These are phyloP conservation scores for Volucella bombylans DNA, from an alignment of 2,888 invertebrate species.

Conservation along the genomic window DNA sequence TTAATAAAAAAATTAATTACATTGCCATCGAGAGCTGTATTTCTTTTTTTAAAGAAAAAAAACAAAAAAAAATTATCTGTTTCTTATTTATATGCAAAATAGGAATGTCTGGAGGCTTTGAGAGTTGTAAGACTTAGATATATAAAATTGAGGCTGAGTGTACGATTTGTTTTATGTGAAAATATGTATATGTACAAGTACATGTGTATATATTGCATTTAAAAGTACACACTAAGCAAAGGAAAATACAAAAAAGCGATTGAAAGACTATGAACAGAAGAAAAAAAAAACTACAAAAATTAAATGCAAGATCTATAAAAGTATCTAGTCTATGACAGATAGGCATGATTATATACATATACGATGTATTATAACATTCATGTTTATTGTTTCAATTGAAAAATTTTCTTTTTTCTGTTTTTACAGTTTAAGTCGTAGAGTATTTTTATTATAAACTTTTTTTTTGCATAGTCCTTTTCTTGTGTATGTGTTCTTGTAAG, in stretches of 20 bases:
- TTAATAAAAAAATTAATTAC: constrained; percentile 25
- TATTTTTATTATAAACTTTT: constrained; percentile 17
- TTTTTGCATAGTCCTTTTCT: constrained; percentile 33
- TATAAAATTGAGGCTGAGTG: no score
- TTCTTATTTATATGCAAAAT: neutral
- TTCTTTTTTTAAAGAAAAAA: neutral
- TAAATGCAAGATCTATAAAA: neutral
- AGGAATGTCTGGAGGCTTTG: neutral
- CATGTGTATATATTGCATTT: constrained; percentile 11
- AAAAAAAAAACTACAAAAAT: constrained; percentile 1
- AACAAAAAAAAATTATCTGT: neutral
- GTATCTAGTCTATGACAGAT: neutral
- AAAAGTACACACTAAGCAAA: constrained; percentile 32
- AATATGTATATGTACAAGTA: neutral
- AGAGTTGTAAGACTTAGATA: neutral
- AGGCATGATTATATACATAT: neutral
- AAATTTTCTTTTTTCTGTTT: neutral
- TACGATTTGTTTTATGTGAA: neutral
- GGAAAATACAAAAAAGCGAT: constrained; percentile 33
- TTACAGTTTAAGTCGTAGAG: constrained; percentile 7
- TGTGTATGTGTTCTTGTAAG: constrained; percentile 71
- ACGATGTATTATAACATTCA: neutral
- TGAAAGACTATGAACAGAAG: neutral
- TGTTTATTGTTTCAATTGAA: neutral
- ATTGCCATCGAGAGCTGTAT: neutral